phyloP scores from a whole-genome alignment of 2,888 invertebrate species.

The Petrophora chlorosata region DNA sequence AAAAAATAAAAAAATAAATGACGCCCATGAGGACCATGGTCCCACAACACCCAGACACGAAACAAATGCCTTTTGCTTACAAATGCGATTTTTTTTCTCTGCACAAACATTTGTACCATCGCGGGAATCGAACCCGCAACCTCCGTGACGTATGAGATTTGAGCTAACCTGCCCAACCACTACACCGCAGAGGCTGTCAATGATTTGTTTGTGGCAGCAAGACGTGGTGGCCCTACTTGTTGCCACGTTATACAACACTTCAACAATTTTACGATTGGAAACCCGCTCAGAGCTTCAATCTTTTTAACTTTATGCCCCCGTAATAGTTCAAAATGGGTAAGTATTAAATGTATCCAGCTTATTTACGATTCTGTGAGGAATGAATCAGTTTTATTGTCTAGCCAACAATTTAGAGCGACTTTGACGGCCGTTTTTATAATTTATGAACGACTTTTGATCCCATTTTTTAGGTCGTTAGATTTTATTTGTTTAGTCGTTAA shows the following conservation, averaged over 20 bases:
- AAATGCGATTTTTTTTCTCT: too few species aligned
- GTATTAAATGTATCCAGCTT: conserved; percentile 71
- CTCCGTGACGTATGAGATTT: too few species aligned
- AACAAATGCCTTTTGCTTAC: too few species aligned
- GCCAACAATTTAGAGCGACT: conserved; percentile 59
- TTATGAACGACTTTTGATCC: conserved; percentile 68
- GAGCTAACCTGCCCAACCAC: too few species aligned
- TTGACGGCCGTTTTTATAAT: conserved; percentile 64
- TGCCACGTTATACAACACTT: conserved; percentile 52
- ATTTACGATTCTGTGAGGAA: conserved; percentile 65
- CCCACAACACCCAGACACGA: too few species aligned
- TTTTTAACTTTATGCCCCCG: conserved; percentile 65
- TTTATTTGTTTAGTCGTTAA: conserved; percentile 57
- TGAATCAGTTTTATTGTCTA: conserved; percentile 73
- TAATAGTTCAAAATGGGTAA: conserved; percentile 77
- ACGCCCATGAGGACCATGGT: too few species aligned
- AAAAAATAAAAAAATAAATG: too few species aligned
- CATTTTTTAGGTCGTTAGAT: conserved; percentile 64
- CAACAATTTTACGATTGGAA: conserved; percentile 53
- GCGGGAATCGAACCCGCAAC: too few species aligned
- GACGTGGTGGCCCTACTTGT: conserved; percentile 47
- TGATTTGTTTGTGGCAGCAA: neutral
- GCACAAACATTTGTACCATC: too few species aligned
- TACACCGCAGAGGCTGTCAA: too few species aligned
- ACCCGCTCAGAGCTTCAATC: conserved; percentile 55